Evolutionary conservation across 2,113 vertebrate species (phyloP), one percentile per base, ranked within the genome.

Genomic region (Urocolius indicus): DNA sequence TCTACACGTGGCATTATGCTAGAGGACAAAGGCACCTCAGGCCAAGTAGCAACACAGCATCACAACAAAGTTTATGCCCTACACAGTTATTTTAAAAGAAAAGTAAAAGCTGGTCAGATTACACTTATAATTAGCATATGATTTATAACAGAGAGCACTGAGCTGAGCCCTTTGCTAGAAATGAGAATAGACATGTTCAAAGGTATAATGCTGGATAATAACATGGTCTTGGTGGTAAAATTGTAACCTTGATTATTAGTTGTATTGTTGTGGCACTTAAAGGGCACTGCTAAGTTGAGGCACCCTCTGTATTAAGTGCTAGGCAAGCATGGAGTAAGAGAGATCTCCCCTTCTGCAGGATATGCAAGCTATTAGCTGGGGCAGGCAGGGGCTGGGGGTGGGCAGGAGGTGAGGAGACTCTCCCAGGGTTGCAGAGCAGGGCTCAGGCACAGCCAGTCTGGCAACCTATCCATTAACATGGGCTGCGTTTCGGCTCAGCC

Each of bases 51-150:
- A 88, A 48, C 48, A 27, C 76, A 79, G 80, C 71, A 81, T 90
- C 94, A 86, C 87, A 91, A 93, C 88, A 89, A 97, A 96, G 90
- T 96, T 96, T 93, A 89, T 89, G 92, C 91, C 81, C 88, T 95
- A 34, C 62, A 63, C 23, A 5, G 6, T 94, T 36, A 62, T 81
- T 91, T 89, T 52, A 93, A 92, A 93, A 66, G 46, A 90, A 96
- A 91, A 90, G 76, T 67, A 87, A 97, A 93, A 94, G 90, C 92
- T 86, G 38, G 91, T 91, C 66, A 91, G 68, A 86, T 94, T 93
- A 91, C 74, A 73, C 66, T 82, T 95, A 73, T 29, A 95, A 94
- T 97, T 96, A 97, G 68, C 89, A 91, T 96, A 74, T 72, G 48
- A 85, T 95, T 96, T 96, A 43, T 93, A 95, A 86, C 68, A 86